Conservation (phyloP, 2,797 vertebrate species). For the Premnoplex brunnescens region DNA sequence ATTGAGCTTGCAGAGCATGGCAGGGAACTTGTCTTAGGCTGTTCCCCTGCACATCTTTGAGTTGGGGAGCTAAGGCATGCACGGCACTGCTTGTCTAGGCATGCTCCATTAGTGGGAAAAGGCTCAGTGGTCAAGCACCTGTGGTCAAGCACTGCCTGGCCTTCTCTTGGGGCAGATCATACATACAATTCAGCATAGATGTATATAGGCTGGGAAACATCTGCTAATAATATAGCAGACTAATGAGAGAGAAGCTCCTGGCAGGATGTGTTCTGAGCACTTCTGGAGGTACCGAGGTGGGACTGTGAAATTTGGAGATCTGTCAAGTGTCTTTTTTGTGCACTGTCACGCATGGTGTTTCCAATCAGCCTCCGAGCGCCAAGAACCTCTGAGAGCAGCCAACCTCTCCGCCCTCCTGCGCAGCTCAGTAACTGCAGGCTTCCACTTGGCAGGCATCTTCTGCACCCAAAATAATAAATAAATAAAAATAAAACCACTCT, state of each 20-base stretch:
- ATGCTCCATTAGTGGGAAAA: background rate
- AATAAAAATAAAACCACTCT: background rate
- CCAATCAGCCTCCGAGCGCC: slow-evolving; percentile 9
- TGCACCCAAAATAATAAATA: slow-evolving; percentile 10
- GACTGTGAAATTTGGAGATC: background rate
- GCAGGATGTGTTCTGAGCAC: background rate
- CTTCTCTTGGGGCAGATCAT: background rate
- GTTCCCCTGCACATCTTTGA: background rate
- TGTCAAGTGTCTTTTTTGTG: slow-evolving; percentile 8
- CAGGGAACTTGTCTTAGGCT: background rate
- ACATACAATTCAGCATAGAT: background rate
- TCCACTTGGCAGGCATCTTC: slow-evolving; percentile 41
- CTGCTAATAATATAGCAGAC: background rate
- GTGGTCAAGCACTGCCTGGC: background rate
- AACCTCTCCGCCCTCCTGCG: slow-evolving; percentile 35
- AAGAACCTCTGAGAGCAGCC: slow-evolving; percentile 33
- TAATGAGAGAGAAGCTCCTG: background rate
- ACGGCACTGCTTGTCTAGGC: background rate
- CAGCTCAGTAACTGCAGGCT: slow-evolving; percentile 26
- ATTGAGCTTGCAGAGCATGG: background rate
- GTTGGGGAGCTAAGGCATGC: background rate
- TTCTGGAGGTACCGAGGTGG: background rate
- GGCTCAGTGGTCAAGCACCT: background rate
- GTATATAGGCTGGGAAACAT: background rate
- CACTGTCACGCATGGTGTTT: slow-evolving; percentile 45